phyloP scores from a whole-genome alignment of 2,888 invertebrate species.

The Tetanocera ferruginea region DNA sequence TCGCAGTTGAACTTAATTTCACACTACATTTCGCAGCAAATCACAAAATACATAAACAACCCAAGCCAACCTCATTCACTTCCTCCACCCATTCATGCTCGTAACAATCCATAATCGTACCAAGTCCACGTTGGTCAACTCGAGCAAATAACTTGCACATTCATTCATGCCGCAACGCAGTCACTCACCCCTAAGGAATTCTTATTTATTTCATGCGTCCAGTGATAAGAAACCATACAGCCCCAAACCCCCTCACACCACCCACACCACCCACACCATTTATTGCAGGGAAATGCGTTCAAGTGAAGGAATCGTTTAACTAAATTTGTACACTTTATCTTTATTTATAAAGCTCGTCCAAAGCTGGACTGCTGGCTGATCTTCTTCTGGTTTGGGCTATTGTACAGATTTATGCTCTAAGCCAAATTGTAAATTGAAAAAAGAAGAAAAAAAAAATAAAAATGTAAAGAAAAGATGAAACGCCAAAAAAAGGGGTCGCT shows the following conservation, averaged over 20 bases:
- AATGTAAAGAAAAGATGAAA: neutral
- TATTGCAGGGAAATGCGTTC: constrained; percentile 7
- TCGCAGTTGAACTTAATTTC: constrained; percentile 25
- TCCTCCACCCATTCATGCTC: neutral
- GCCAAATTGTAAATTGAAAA: constrained; percentile 25
- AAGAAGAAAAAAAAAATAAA: neutral
- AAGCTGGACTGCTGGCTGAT: neutral
- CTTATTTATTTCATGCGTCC: constrained; percentile 15
- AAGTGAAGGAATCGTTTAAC: constrained; percentile 30
- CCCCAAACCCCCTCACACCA: neutral
- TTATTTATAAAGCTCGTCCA: neutral
- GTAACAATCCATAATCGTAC: neutral
- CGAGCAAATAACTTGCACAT: neutral
- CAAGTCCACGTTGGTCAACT: neutral
- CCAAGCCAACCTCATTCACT: neutral
- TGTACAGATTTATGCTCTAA: constrained; percentile 14
- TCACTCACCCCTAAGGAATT: constrained; percentile 19
- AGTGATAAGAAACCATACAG: constrained; percentile 3
- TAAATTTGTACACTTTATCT: constrained; percentile 35
- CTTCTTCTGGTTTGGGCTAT: neutral
- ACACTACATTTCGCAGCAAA: constrained; percentile 34
- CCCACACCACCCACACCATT: neutral
- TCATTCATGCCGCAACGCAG: neutral
- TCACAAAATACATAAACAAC: neutral
- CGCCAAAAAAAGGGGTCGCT: neutral